Conservation (phyloP, 2,888 invertebrate species). For the Nowickia ferox region DNA sequence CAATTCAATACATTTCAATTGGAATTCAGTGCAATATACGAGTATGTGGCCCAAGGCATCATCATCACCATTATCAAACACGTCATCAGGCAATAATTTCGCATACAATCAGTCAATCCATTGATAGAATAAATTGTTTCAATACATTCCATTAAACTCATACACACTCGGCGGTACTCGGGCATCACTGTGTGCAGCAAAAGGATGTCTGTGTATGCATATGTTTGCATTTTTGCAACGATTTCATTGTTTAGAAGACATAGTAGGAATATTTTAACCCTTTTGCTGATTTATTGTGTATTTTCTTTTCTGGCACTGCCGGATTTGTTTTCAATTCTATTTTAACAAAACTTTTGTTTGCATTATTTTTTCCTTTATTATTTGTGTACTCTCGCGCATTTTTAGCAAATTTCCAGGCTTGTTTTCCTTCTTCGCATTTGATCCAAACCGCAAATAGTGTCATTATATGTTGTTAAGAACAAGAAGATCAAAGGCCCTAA, state of each 20-base stretch:
- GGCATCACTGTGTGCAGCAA: not conserved
- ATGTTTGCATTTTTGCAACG: conserved; percentile 26
- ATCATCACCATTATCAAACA: conserved; percentile 16
- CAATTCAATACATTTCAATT: conserved; percentile 31
- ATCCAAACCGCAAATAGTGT: conserved; percentile 73
- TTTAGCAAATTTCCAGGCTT: conserved; percentile 13
- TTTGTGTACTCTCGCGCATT: conserved; percentile 59
- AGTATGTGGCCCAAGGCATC: conserved; percentile 61
- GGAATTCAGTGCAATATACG: conserved; percentile 44
- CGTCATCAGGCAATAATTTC: conserved; percentile 42
- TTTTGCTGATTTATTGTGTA: conserved; percentile 37
- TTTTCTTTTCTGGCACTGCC: not conserved
- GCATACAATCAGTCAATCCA: conserved; percentile 11
- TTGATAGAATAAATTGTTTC: conserved; percentile 11
- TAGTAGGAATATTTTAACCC: conserved; percentile 53
- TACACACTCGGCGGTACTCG: not conserved
- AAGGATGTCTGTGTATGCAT: not conserved
- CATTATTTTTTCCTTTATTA: not conserved
- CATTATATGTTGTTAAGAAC: conserved; percentile 50
- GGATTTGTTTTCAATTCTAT: conserved; percentile 38
- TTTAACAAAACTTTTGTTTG: conserved; percentile 1
- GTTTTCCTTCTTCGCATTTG: conserved; percentile 47
- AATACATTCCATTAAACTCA: conserved; percentile 1
- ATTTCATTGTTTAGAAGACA: conserved; percentile 49
- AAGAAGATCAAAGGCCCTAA: conserved; percentile 48